A percentile compares a stretch with the other conserved stretches of the same genome.
These are phyloP conservation scores for Pomatostomus ruficeps DNA, from an alignment of 2,113 vertebrate genomes.

Conservation along the genomic window DNA sequence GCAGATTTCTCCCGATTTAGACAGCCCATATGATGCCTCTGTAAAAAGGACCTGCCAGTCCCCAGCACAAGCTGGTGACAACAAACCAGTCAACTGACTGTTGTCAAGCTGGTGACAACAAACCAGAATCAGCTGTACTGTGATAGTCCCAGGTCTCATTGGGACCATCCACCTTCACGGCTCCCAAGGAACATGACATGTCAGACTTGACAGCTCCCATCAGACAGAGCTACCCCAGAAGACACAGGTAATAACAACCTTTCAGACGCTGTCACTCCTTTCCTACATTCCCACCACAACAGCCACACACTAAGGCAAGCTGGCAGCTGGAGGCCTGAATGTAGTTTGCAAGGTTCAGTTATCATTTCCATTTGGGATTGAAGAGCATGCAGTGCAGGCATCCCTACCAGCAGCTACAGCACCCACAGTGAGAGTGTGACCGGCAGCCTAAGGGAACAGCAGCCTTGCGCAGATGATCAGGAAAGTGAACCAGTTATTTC, in stretches of 20 bases:
- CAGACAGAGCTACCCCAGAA: not conserved
- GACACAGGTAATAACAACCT: not conserved
- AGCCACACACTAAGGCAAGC: not conserved
- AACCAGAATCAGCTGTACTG: not conserved
- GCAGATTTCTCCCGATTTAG: not conserved
- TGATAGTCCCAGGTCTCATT: not conserved
- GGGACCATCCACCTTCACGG: not conserved
- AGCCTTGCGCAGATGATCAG: not conserved
- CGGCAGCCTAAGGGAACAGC: not conserved
- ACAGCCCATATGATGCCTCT: not conserved
- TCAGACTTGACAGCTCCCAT: not conserved
- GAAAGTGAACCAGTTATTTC: not conserved
- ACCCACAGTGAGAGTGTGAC: not conserved
- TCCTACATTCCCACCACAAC: not conserved
- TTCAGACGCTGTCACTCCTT: not conserved
- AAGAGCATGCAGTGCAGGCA: not conserved
- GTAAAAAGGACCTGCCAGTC: not conserved
- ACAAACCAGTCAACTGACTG: not conserved
- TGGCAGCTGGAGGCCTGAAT: not conserved
- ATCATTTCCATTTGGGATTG: not conserved
- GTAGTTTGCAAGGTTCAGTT: not conserved
- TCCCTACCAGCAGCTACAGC: not conserved
- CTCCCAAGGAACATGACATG: not conserved
- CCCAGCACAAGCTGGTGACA: not conserved
- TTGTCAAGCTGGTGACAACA: not conserved